Conservation (phyloP, 2,888 invertebrate species). For the Torymus tubicola region DNA sequence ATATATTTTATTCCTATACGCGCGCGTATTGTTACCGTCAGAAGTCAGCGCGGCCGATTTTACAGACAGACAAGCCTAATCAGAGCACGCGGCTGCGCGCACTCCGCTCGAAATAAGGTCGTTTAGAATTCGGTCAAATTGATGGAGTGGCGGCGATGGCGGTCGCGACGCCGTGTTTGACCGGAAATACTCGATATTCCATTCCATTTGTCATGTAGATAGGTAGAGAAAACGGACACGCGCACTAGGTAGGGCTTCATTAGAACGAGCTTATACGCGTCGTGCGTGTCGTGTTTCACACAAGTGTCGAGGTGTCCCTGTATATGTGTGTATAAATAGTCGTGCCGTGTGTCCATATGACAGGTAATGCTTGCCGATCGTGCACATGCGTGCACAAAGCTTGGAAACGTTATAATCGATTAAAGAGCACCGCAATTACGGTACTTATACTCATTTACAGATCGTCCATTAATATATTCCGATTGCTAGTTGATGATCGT, state of each 20-base stretch:
- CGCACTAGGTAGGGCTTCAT: slow-evolving; percentile 20
- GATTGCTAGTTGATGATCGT: background rate
- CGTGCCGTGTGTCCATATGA: too few species aligned
- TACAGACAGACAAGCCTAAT: slow-evolving; percentile 17
- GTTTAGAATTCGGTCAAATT: slow-evolving; percentile 43
- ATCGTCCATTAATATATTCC: background rate
- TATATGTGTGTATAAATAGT: slow-evolving; percentile 32
- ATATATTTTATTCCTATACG: too few species aligned
- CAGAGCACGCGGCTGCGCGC: background rate
- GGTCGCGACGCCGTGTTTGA: slow-evolving; percentile 23
- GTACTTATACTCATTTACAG: background rate
- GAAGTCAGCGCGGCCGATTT: background rate
- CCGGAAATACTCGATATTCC: slow-evolving; percentile 49
- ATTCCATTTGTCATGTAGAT: slow-evolving; percentile 51
- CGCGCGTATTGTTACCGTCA: background rate
- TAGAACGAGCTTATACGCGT: slow-evolving; percentile 28
- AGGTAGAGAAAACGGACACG: slow-evolving; percentile 13
- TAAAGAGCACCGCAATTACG: slow-evolving; percentile 15
- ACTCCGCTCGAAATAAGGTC: slow-evolving; percentile 22
- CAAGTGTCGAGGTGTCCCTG: too few species aligned
- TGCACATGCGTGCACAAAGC: background rate
- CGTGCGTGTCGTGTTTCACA: slow-evolving; percentile 9
- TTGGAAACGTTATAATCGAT: slow-evolving; percentile 12
- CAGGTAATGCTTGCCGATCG: slow-evolving; percentile 3
- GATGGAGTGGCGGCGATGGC: slow-evolving; percentile 28